Evolutionary conservation across 2,888 invertebrate species (phyloP).

Genomic region (Harpalus rubripes): DNA sequence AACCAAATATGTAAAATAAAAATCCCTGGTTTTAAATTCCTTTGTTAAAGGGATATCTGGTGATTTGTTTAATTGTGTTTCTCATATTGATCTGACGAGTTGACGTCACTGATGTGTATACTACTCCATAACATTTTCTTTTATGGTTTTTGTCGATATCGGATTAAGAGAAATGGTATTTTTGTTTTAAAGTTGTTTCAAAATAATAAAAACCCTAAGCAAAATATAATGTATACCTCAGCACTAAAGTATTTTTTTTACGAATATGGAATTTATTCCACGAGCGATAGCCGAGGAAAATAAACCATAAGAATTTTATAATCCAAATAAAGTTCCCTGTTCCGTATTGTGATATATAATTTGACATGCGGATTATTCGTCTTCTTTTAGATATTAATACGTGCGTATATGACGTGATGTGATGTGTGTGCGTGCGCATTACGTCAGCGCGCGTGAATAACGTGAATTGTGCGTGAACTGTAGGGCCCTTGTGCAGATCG

Average conservation of each 20-base stretch:
- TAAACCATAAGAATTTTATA: no score
- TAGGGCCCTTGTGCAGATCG: slow-evolving; percentile 16
- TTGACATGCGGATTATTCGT: not conserved
- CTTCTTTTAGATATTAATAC: not conserved
- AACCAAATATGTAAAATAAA: slow-evolving; percentile 1
- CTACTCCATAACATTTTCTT: not conserved
- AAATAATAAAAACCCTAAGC: no score
- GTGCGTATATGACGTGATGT: not conserved
- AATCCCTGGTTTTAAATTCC: not conserved
- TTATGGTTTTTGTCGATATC: not conserved
- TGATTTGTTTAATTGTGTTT: not conserved
- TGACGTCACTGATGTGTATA: not conserved
- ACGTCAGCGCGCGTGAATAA: slow-evolving; percentile 47
- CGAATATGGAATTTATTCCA: no score
- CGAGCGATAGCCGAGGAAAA: no score
- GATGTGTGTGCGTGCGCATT: not conserved
- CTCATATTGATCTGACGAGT: not conserved
- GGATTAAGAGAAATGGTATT: no score
- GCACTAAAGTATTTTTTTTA: no score
- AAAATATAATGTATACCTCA: no score
- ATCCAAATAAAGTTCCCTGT: not conserved
- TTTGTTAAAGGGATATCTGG: not conserved
- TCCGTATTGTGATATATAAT: not conserved
- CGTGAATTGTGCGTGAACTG: slow-evolving; percentile 41
- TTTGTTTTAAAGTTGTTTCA: no score